Evolutionary conservation across 2,888 invertebrate genomes (phyloP), one percentile per base, ranked within the genome.

Genomic region (Embidobia sp.): DNA sequence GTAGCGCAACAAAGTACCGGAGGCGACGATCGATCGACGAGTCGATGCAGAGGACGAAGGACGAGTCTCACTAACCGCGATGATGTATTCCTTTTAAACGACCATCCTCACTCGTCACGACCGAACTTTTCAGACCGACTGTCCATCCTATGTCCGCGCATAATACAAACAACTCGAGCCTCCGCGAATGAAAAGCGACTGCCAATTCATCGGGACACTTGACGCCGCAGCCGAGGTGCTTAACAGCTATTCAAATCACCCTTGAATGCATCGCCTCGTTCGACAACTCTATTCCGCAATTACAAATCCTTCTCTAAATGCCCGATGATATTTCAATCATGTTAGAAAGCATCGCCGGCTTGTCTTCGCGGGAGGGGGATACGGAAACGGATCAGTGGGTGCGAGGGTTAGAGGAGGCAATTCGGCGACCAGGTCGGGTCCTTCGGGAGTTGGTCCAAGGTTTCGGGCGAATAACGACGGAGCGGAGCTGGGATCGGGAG

Each of bases 201-300:
- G 44, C 55, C 37, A 55, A 55, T 46, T 55, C 46, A 46, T 55
- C 42, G 46, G 35, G 35, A 51, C 55, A 69, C 69, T 69, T 44
- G 53, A 42, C 46, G 51, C 49, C 64, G 53, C 53, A 33, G 40
- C 51, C 49, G 42, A 10, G 27, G 15, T 67, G 18, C 55, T 55
- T 29, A 15, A 29, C 48, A 18, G 37, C 29, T 67, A 57, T 57
- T 67, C 57, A 67, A 67, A 67, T 55, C 69, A 69, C 49, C 27
- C 59, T 59, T 27, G 29, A 40, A 67, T 13, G 26, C 37, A 22
- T 42, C 57, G n/a, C n/a, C n/a, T n/a, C n/a, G n/a, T 57, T 53
- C 64, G 40, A 49, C 26, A 27, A 51, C 19, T 18, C 40, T 22
- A 40, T 29, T 42, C 40, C 42, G 49, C 49, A 40, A 19, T 29